Evolutionary conservation across 2,888 invertebrate species (phyloP).

Genomic region (Pyrrhosoma nymphula): DNA sequence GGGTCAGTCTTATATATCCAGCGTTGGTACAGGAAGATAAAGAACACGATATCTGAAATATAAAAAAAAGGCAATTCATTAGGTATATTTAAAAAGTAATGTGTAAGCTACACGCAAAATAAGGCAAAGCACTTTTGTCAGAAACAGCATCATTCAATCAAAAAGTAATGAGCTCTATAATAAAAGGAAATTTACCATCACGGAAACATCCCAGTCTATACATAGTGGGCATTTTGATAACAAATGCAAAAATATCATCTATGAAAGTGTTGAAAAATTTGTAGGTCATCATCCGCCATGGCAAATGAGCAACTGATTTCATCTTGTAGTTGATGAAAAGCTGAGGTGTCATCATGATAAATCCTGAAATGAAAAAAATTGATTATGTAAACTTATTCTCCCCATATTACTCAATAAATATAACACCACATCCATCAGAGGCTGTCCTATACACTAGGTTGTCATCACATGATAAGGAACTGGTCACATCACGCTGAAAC

Average conservation of each 20-base stretch:
- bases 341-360: conserved; percentile 99
- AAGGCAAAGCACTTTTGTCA: background rate
- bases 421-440: too few species aligned
- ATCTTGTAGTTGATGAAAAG: conserved; percentile 99
- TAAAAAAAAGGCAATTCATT: conserved; percentile 43
- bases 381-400: background rate
- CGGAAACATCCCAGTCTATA: conserved; percentile 98
- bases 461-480: too few species aligned
- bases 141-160: too few species aligned
- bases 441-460: too few species aligned
- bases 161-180: background rate
- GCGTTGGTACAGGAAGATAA: conserved; percentile 98
- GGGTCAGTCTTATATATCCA: conserved; percentile 99
- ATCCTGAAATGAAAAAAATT: conserved; percentile 82
- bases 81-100: background rate
- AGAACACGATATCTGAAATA: conserved; percentile 96
- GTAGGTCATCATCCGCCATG: conserved; percentile 99
- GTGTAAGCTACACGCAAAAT: background rate
- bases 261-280: conserved; percentile 99
- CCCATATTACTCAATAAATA: conserved; percentile 39
- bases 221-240: conserved; percentile 99
- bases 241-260: conserved; percentile 99
- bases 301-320: conserved; percentile 99
- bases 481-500: too few species aligned
- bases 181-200: conserved; percentile 83